Percentiles rank a stretch among this genome's conserved stretches.
Conservation (phyloP, 2,797 vertebrate genomes). For the Luscinia megarhynchos region DNA sequence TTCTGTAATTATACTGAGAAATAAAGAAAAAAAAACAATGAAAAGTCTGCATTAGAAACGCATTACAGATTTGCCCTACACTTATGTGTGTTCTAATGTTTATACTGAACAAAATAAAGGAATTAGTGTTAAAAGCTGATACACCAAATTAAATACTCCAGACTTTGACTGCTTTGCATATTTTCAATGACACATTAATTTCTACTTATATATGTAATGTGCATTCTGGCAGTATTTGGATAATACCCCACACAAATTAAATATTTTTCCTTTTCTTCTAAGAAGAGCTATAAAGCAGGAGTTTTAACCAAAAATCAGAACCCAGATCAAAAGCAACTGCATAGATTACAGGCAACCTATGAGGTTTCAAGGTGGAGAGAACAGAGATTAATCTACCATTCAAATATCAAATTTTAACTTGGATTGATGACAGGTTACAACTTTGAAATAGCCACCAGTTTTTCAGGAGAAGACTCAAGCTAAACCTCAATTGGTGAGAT, state of each 20-base stretch:
- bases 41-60: neutral
- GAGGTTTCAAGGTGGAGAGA: neutral
- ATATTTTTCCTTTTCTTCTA: neutral
- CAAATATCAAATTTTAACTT: neutral
- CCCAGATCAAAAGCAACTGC: neutral
- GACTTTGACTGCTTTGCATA: neutral
- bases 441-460: neutral
- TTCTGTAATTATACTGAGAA: neutral
- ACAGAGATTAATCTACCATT: neutral
- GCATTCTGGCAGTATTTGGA: neutral
- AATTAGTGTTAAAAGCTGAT: neutral
- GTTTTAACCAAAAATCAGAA: neutral
- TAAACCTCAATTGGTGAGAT: rapidly evolving
- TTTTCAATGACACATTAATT: neutral
- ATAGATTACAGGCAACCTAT: neutral
- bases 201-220: rapidly evolving
- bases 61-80: neutral
- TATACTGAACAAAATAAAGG: neutral
- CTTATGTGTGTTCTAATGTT: rapidly evolving
- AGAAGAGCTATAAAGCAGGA: neutral
- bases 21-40: neutral
- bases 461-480: neutral
- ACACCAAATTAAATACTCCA: neutral
- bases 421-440: neutral
- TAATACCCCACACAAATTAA: neutral